Evolutionary conservation across 2,797 vertebrate species (phyloP).

Genomic region (Pangasius krempfi): DNA sequence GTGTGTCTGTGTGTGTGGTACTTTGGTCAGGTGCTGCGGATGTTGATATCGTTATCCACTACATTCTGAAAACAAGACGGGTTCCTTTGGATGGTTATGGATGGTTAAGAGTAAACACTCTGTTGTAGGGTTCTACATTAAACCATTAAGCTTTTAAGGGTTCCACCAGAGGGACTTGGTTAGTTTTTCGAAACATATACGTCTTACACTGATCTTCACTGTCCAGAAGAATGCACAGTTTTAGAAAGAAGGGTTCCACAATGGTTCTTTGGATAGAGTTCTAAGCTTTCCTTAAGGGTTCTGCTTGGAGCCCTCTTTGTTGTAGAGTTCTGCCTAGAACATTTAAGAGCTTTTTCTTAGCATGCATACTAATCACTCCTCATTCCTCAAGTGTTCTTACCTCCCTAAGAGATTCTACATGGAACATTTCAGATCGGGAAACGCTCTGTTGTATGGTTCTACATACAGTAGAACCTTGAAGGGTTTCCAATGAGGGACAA

Average conservation of each 20-base stretch:
- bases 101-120: too few species aligned
- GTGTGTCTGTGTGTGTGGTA: slow-evolving; percentile 14
- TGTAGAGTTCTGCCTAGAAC: neutral
- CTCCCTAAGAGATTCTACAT: neutral
- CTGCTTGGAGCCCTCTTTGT: neutral
- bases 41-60: neutral
- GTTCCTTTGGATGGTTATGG: neutral
- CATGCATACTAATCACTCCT: neutral
- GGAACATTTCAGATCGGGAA: neutral
- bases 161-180: neutral
- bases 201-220: neutral
- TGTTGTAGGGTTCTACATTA: neutral
- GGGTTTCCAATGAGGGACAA: neutral
- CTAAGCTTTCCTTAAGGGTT: neutral
- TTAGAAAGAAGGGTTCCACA: neutral
- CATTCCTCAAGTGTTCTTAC: too few species aligned
- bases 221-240: neutral
- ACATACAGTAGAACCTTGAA: neutral
- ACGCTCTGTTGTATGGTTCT: neutral
- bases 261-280: neutral
- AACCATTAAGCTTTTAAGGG: neutral
- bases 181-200: neutral
- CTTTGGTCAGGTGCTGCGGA: neutral
- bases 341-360: neutral
- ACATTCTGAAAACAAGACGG: neutral